Conservation (phyloP, 2,888 invertebrate genomes). For the Leptura quadrifasciata region DNA sequence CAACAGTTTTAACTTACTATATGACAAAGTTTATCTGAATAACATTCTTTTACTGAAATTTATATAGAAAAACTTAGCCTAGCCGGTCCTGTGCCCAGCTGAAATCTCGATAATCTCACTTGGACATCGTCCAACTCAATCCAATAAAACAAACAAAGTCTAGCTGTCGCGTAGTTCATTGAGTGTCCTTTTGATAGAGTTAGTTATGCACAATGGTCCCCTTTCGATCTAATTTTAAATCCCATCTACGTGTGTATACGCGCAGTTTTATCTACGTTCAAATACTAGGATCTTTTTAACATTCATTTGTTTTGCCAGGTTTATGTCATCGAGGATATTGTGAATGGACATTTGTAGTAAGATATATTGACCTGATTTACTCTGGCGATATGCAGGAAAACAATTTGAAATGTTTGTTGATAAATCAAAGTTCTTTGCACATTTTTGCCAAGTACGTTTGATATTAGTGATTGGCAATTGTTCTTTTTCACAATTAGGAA, state of each 20-base stretch:
- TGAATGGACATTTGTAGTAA: background rate
- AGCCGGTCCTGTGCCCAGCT: conserved; percentile 7
- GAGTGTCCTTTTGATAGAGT: conserved; percentile 17
- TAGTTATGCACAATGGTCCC: background rate
- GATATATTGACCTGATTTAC: conserved; percentile 8
- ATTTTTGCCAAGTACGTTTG: no score
- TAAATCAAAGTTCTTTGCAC: background rate
- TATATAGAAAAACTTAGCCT: background rate
- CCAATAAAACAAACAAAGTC: conserved; percentile 24
- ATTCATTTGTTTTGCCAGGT: conserved; percentile 10
- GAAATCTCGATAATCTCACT: conserved; percentile 13
- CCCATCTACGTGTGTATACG: background rate
- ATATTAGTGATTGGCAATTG: no score
- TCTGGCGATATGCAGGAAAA: background rate
- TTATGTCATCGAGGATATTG: background rate
- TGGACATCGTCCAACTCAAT: conserved; percentile 18
- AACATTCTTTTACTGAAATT: no score
- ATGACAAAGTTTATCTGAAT: no score
- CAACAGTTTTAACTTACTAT: no score
- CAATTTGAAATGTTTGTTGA: background rate
- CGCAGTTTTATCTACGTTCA: background rate
- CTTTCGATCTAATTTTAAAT: conserved; percentile 16
- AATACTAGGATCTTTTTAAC: background rate
- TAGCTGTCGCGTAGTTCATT: conserved; percentile 11
- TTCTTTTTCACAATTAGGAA: no score